phyloP scores from a whole-genome alignment of 2,888 invertebrate species.

The Gandaritis pyraliata region DNA sequence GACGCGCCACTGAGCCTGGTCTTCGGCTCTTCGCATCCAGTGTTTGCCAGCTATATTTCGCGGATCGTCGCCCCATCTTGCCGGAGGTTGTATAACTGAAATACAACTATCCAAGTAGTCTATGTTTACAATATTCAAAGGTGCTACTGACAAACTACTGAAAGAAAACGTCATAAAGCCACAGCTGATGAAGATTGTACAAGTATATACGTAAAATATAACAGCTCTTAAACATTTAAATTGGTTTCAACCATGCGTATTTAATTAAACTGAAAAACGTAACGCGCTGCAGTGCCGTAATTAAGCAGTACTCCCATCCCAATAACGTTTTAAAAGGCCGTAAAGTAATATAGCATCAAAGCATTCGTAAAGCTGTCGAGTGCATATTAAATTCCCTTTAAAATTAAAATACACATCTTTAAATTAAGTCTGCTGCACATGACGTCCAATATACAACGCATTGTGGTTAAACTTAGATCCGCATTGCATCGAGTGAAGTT shows the following conservation, averaged over 20 bases:
- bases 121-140: neutral
- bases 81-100: too few relatives aligned
- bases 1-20: too few relatives aligned
- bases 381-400: slow-evolving; percentile 42
- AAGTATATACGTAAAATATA: too few relatives aligned
- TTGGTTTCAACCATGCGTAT: slow-evolving; percentile 13
- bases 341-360: slow-evolving; percentile 64
- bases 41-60: too few relatives aligned
- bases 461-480: slow-evolving; percentile 47
- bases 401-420: slow-evolving; percentile 50
- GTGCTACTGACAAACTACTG: neutral
- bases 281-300: slow-evolving; percentile 25
- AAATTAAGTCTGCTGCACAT: slow-evolving; percentile 53
- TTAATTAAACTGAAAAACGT: slow-evolving; percentile 20
- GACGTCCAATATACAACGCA: slow-evolving; percentile 49
- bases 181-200: neutral
- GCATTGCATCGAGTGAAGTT: slow-evolving; percentile 37
- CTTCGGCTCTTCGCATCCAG: too few relatives aligned
- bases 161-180: neutral
- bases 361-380: slow-evolving; percentile 46
- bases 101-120: neutral
- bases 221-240: slow-evolving; percentile 17
- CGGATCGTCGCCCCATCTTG: too few relatives aligned
- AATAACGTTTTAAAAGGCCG: slow-evolving; percentile 53
- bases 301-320: slow-evolving; percentile 37